Evolutionary conservation across 2,113 vertebrate species (phyloP), one percentile per base, ranked within the genome.

Genomic region (Manacus vitellinus): DNA sequence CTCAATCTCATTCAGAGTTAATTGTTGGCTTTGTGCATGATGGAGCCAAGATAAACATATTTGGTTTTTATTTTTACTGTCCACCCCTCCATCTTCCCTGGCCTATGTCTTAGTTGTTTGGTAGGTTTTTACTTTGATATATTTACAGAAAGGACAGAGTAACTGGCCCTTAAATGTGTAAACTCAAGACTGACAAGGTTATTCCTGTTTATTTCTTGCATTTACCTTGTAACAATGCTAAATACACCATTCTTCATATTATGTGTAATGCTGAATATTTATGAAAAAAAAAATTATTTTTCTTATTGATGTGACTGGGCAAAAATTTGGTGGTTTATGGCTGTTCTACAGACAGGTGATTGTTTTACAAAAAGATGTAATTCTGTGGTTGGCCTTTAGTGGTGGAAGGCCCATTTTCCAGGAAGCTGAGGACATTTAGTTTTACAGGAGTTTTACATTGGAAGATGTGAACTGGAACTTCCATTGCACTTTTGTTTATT

Each of bases 201-300:
- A 19, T 59, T 58, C 5, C 31, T 3, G 3, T 56, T 66, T 73
- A 54, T 46, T 88, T 85, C 15, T 82, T 2, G 1, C 0, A 0
- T 47, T 93, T 58, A n/a, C 15, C 5, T 10, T 28, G 14, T 28
- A 85, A 21, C 8, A 43, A 24, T 59, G 67, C 12, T 25, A 41
- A 51, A 15, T 11, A 7, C 18, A 24, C 4, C 1, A 9, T 35
- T 83, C 30, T 33, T 78, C 47, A 23, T 56, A 25, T 4, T 44
- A 39, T 44, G 6, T 61, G 8, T 62, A 63, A 88, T 21, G 21
- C 21, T 87, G 15, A 67, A 30, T 51, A 19, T 47, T 83, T 61
- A 13, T 35, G 14, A 12, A 44, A 56, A 43, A 43, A 35, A 35
- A 59, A 9, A 3, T 0, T 54, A 1, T 8, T 82, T 58, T 86